Evolutionary conservation across 1,140 invertebrate genomes (phyloP).

Genomic region (Danaus plexippus): DNA sequence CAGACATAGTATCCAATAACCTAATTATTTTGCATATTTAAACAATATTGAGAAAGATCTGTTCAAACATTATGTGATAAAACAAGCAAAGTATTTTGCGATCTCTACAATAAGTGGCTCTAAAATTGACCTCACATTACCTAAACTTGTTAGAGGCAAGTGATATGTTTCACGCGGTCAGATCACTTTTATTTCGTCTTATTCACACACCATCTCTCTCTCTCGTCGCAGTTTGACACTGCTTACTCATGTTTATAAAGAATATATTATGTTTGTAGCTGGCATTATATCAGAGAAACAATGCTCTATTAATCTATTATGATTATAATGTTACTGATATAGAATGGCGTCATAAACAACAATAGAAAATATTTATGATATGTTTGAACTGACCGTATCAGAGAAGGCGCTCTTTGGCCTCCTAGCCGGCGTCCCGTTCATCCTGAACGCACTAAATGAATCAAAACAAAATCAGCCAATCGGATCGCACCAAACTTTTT

Average conservation of each 20-base stretch:
- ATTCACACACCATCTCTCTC: conserved; percentile 18
- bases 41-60: no score
- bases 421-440: conserved; percentile 63
- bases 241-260: background rate
- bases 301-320: no score
- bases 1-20: no score
- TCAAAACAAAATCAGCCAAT: conserved; percentile 46
- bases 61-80: no score
- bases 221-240: conserved; percentile 25
- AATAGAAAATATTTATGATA: no score
- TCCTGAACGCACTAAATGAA: conserved; percentile 38
- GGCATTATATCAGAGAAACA: conserved; percentile 2
- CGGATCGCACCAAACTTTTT: conserved; percentile 58
- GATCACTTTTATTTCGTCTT: conserved; percentile 27
- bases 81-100: no score
- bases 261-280: conserved; percentile 1
- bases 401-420: conserved; percentile 63
- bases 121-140: no score
- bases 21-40: no score
- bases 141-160: conserved; percentile 25
- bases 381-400: conserved; percentile 45
- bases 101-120: no score
- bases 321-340: no score
- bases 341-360: no score
- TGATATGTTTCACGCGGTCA: conserved; percentile 38